These are phyloP conservation scores for Rhynchopsitta pachyrhyncha DNA, from an alignment of 2,113 vertebrate species.

Conservation along the genomic window DNA sequence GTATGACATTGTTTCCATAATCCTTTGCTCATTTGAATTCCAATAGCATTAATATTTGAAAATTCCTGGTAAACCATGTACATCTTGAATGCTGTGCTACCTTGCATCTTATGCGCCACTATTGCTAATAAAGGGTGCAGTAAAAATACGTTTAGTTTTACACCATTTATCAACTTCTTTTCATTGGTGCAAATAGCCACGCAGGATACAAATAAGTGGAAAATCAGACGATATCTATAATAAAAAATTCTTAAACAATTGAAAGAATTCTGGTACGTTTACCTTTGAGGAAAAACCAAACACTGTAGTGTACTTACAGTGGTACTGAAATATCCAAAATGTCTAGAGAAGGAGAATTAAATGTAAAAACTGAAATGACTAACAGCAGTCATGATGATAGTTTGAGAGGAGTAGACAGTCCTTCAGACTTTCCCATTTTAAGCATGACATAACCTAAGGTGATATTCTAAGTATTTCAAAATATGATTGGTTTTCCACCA, in stretches of 20 bases:
- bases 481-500: neutral
- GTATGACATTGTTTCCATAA: neutral
- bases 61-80: neutral
- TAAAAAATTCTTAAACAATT: neutral
- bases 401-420: neutral
- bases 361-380: neutral
- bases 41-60: neutral
- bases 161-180: neutral
- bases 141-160: neutral
- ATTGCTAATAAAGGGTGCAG: neutral
- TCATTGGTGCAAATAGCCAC: neutral
- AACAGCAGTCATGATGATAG: neutral
- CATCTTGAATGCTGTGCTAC: neutral
- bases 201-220: neutral
- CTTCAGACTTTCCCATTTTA: neutral
- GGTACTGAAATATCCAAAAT: neutral
- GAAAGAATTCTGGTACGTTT: neutral
- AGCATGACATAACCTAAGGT: neutral
- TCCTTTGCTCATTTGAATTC: neutral
- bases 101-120: neutral
- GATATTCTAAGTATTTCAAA: conserved; percentile 23
- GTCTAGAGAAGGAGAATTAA: neutral
- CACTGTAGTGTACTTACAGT: neutral
- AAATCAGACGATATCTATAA: neutral
- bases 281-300: neutral